These are phyloP conservation scores for Coreoperca whiteheadi DNA, from an alignment of 2,113 vertebrate genomes.

Conservation along the genomic window DNA sequence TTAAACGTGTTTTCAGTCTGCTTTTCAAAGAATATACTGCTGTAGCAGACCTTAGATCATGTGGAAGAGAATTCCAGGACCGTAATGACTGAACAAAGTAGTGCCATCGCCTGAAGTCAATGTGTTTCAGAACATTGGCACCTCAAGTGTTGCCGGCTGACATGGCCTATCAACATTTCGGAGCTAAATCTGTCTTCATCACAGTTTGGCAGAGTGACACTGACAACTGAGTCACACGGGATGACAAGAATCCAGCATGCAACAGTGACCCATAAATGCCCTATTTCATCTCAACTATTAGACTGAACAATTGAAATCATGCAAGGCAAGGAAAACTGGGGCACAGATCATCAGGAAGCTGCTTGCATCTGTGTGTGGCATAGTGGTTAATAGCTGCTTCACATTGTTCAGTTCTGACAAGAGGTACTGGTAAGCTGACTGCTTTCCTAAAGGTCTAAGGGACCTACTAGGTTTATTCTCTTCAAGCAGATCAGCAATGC, in stretches of 20 bases:
- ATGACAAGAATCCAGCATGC: not conserved
- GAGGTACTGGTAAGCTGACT: too few species aligned
- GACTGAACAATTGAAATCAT: not conserved
- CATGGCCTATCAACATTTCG: conserved; percentile 13
- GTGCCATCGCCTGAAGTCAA: not conserved
- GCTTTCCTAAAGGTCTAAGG: too few species aligned
- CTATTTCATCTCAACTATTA: not conserved
- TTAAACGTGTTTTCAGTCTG: too few species aligned
- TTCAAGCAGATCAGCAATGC: too few species aligned
- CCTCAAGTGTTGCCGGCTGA: not conserved
- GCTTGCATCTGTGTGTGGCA: too few species aligned
- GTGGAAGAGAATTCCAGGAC: too few species aligned
- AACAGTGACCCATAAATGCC: not conserved
- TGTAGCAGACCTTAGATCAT: too few species aligned
- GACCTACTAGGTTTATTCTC: too few species aligned
- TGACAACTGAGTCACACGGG: conserved; percentile 38
- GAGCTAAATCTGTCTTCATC: conserved; percentile 29
- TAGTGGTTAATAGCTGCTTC: too few species aligned
- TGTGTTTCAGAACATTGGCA: conserved; percentile 1
- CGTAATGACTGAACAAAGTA: not conserved
- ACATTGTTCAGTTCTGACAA: too few species aligned
- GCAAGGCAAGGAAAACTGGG: not conserved
- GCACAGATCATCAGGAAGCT: too few species aligned
- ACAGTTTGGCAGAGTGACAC: conserved; percentile 31
- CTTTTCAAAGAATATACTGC: too few species aligned